Base-by-base conservation (phyloP, 1,140 invertebrate genomes). In the Plodia interpunctella region DNA sequence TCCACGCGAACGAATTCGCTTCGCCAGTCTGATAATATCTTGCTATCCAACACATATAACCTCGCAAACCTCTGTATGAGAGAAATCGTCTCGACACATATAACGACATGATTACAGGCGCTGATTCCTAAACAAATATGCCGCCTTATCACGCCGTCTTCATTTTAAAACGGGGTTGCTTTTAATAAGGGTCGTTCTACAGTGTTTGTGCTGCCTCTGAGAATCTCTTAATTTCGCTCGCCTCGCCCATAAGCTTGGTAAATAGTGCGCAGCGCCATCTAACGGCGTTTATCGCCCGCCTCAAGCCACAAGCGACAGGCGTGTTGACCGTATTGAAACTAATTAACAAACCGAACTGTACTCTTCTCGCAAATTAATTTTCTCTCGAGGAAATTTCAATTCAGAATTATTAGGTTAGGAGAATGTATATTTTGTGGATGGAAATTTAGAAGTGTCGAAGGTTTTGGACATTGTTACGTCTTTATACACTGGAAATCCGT, bases 201-300 rank as follows among this genome's bases (percentile, higher is more conserved):
- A 69, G 68, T 83, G 80, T 84, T 82, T 82, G 71, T 76, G 70
- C 65, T 74, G 68, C 64, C 66, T 63, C 69, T 62, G 66, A 60
- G 68, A 80, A 85, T 83, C 80, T 83, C 80, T 85, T 83, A 83
- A 85, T 85, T 85, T 85, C 78, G 63, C 72, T 65, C 59, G 76
- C 63, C 73, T 74, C 70, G 64, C 62, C 68, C 55, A 71, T 78
- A 79, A 78, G 78, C 74, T 74, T 59, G 51, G 78, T 74, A 80
- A 83, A 83, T 79, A 79, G 70, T 80, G 70, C 70, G 44, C 49
- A 28, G 59, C 65, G 57, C 70, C 60, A 58, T 62, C 62, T 73
- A 66, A 67, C 66, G 54, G 61, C 58, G 66, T 68, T 74, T 73
- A 74, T 71, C 65, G 65, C 62, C 57, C 55, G 58, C 57, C 49